phyloP scores from a whole-genome alignment of 35 echinoderm and acorn worm species.

The Lytechinus pictus region DNA sequence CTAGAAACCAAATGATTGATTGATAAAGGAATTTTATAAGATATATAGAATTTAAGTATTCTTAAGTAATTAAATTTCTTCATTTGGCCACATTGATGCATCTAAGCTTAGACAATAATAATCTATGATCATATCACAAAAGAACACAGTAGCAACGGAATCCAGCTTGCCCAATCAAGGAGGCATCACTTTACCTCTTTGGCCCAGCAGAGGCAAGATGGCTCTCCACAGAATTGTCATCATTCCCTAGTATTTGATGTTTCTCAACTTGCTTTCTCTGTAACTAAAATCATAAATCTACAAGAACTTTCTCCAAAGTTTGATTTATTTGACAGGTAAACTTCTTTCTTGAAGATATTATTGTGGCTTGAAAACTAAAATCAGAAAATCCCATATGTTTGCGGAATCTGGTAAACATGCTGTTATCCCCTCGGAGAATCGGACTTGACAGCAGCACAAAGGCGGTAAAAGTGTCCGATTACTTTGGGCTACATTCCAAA shows the following conservation, averaged over 20 bases:
- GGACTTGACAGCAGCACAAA: neutral
- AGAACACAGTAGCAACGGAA: too few species aligned
- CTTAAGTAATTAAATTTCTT: too few species aligned
- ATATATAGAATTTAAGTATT: too few species aligned
- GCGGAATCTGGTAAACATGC: conserved; percentile 9
- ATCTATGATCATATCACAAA: too few species aligned
- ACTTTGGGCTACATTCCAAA: conserved; percentile 3
- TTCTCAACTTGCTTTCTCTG: neutral
- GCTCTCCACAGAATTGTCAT: neutral
- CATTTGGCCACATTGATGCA: too few species aligned
- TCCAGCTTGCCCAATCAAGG: too few species aligned
- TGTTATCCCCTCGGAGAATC: neutral
- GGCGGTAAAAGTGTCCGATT: neutral
- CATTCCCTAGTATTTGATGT: neutral
- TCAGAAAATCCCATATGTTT: neutral
- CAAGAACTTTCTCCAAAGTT: neutral
- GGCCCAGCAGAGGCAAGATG: too few species aligned
- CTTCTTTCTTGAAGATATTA: neutral
- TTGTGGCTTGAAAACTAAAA: neutral
- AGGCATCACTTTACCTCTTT: too few species aligned
- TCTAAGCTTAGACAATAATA: too few species aligned
- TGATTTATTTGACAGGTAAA: neutral
- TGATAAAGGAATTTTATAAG: neutral
- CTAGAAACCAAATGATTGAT: neutral
- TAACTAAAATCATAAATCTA: neutral